Percentiles rank a stretch among this genome's conserved stretches.
Conservation (phyloP, 1,140 invertebrate genomes). For the Meloidogyne floridensis region DNA sequence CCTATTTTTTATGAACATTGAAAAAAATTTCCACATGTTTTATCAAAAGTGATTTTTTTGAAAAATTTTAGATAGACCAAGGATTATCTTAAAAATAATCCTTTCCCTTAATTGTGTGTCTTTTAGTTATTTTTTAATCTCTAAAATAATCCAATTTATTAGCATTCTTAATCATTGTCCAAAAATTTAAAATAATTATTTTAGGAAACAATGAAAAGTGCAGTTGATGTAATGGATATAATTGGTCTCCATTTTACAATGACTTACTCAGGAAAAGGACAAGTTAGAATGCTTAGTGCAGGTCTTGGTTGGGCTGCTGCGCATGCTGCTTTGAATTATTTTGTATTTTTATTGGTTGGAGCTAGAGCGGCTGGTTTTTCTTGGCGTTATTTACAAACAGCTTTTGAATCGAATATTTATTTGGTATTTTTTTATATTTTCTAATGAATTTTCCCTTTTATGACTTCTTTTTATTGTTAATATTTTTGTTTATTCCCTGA, state of each 20-base stretch:
- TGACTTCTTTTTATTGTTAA: too few relatives aligned
- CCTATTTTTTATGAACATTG: too few relatives aligned
- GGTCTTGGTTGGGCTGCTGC: conserved; percentile 41
- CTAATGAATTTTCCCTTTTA: too few relatives aligned
- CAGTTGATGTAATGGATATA: conserved; percentile 39
- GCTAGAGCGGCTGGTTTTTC: conserved; percentile 35
- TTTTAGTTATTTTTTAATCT: too few relatives aligned
- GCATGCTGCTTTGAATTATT: conserved; percentile 34
- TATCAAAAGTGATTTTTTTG: too few relatives aligned
- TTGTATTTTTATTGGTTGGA: conserved; percentile 35
- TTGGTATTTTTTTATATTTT: conserved; percentile 20
- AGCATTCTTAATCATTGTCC: too few relatives aligned
- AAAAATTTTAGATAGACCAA: too few relatives aligned
- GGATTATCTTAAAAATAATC: too few relatives aligned
- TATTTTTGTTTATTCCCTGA: neutral
- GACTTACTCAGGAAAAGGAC: conserved; percentile 36
- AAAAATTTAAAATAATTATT: neutral
- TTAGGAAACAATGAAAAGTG: conserved; percentile 41
- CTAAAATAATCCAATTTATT: too few relatives aligned
- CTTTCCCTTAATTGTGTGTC: too few relatives aligned
- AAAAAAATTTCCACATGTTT: too few relatives aligned
- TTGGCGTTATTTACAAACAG: conserved; percentile 40
- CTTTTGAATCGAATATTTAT: conserved; percentile 42
- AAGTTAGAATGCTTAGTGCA: conserved; percentile 35
- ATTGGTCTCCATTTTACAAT: conserved; percentile 42